Conservation (phyloP, 2,113 vertebrate species). For the Aptenodytes forsteri region DNA sequence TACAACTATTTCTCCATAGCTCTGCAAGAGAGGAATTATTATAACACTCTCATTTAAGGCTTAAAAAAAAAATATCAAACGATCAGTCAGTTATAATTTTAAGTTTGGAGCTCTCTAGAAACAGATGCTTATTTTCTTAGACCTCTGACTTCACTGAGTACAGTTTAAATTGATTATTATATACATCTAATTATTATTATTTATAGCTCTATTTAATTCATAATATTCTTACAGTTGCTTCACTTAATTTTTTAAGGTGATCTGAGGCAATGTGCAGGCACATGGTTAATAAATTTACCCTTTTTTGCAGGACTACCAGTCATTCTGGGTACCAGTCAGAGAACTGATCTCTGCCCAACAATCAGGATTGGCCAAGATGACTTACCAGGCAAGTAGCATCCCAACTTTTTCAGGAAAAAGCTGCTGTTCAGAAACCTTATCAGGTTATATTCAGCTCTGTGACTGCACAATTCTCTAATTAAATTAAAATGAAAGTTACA, state of each 20-base stretch:
- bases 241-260: background rate
- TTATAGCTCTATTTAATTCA: background rate
- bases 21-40: background rate
- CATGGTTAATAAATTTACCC: background rate
- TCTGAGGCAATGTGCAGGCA: background rate
- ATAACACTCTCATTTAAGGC: background rate
- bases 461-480: background rate
- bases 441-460: background rate
- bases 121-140: background rate
- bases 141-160: background rate
- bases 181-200: background rate
- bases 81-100: background rate
- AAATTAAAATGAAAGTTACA: background rate
- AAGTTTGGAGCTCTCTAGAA: background rate
- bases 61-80: background rate
- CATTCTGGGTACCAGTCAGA: conserved; percentile 74
- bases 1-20: conserved; percentile 13
- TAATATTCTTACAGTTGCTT: background rate
- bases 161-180: background rate
- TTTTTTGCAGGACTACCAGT: conserved; percentile 79
- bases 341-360: conserved; percentile 78
- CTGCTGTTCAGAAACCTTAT: background rate
- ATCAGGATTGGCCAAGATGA: conserved; percentile 79
- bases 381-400: conserved; percentile 81
- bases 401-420: background rate